Conservation (phyloP, 2,888 invertebrate species). For the Hemistola chrysoprasaria region DNA sequence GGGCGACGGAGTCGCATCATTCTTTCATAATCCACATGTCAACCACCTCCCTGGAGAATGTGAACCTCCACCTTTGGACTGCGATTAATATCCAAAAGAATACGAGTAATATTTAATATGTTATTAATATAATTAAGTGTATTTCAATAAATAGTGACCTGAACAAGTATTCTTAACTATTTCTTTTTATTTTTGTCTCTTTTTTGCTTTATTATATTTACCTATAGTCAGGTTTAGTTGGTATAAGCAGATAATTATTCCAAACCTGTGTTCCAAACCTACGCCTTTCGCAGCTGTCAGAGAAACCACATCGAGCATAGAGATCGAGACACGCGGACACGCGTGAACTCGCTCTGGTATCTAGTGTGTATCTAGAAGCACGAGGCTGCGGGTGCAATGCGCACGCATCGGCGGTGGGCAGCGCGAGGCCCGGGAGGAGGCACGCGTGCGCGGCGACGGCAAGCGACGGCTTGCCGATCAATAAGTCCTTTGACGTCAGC, state of each 20-base stretch:
- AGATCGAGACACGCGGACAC: too few relatives aligned
- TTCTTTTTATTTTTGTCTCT: too few relatives aligned
- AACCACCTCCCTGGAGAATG: constrained; percentile 81
- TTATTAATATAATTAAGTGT: too few relatives aligned
- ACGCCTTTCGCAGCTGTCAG: too few relatives aligned
- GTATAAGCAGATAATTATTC: too few relatives aligned
- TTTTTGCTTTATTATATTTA: too few relatives aligned
- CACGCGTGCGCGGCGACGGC: constrained; percentile 29
- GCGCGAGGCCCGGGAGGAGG: constrained; percentile 31
- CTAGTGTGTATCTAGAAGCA: too few relatives aligned
- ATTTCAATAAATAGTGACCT: constrained; percentile 13
- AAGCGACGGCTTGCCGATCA: constrained; percentile 57
- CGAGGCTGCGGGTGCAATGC: constrained; percentile 34
- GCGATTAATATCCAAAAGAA: constrained; percentile 47
- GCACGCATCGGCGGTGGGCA: constrained; percentile 41
- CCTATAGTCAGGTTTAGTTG: too few relatives aligned
- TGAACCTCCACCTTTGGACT: constrained; percentile 50
- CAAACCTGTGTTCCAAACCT: too few relatives aligned
- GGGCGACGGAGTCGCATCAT: constrained; percentile 91
- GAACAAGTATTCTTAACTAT: background rate
- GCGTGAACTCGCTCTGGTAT: too few relatives aligned
- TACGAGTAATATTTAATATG: too few relatives aligned
- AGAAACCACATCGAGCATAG: too few relatives aligned
- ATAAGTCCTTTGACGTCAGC: constrained; percentile 74
- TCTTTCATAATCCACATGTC: constrained; percentile 91